Evolutionary conservation across 2,113 vertebrate genomes (phyloP).

Genomic region (Sphyrna mokarran): DNA sequence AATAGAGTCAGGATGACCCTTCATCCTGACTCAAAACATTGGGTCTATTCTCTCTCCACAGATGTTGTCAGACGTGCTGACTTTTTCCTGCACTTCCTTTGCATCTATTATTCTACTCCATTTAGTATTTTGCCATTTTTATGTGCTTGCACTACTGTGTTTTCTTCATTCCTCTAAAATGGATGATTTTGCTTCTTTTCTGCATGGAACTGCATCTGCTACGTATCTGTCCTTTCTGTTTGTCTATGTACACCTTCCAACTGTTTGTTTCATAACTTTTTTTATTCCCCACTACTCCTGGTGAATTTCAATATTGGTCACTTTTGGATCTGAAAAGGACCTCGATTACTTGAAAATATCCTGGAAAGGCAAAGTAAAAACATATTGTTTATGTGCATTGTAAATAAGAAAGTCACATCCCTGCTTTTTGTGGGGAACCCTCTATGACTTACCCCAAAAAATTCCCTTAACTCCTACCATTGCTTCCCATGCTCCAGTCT

Average conservation of each 20-base stretch:
- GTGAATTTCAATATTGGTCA: neutral
- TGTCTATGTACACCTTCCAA: neutral
- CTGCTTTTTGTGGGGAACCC: neutral
- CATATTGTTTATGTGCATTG: neutral
- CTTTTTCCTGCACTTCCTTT: too few species aligned
- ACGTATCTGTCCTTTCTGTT: neutral
- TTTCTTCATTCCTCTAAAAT: neutral
- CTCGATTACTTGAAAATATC: too few species aligned
- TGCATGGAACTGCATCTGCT: neutral
- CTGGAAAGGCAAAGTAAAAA: too few species aligned
- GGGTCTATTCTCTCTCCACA: too few species aligned
- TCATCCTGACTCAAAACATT: too few species aligned
- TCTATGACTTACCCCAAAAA: neutral
- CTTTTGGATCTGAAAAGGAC: too few species aligned
- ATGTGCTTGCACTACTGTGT: neutral
- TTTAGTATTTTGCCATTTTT: neutral
- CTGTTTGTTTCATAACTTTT: neutral
- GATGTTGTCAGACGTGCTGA: too few species aligned
- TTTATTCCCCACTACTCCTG: neutral
- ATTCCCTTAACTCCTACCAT: neutral
- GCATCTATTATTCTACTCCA: neutral
- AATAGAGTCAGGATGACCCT: too few species aligned
- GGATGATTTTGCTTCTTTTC: too few species aligned
- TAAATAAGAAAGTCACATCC: neutral
- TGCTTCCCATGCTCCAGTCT: neutral